Percentiles rank a stretch among this genome's conserved stretches.
Conservation (phyloP, 2,888 invertebrate species). For the Coronaproctus castanopsis region DNA sequence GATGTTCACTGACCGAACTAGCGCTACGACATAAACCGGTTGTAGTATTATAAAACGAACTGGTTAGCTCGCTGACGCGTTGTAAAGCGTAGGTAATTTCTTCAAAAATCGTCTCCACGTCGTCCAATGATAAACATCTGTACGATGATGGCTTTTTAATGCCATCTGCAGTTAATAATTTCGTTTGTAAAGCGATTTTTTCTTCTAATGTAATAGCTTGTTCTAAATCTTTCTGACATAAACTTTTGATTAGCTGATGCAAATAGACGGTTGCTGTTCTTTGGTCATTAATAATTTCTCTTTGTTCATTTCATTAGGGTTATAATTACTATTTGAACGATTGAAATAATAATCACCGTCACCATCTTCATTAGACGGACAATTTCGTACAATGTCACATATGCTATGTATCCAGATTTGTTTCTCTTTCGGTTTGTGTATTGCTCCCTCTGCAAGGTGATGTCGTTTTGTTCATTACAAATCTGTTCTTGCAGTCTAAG, state of each 20-base stretch:
- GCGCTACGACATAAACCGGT: slow-evolving; percentile 70
- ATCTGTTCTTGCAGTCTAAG: slow-evolving; percentile 45
- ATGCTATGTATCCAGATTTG: slow-evolving; percentile 80
- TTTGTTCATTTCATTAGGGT: no score
- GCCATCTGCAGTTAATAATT: slow-evolving; percentile 45
- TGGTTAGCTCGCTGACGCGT: slow-evolving; percentile 56
- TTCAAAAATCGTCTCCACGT: slow-evolving; percentile 61
- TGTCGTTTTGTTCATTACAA: slow-evolving; percentile 58
- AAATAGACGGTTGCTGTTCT: no score
- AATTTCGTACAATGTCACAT: no score
- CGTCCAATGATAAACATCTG: slow-evolving; percentile 48
- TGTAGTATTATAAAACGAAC: slow-evolving; percentile 48
- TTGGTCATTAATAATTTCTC: no score
- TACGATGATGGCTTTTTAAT: slow-evolving; percentile 43
- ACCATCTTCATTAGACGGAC: no score
- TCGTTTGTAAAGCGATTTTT: slow-evolving; percentile 65
- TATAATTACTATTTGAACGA: no score
- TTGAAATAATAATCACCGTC: no score
- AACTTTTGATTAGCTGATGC: no score
- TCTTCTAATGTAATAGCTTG: slow-evolving; percentile 70
- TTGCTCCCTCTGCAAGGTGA: slow-evolving; percentile 76
- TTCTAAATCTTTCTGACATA: slow-evolving; percentile 71
- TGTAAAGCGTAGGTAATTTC: slow-evolving; percentile 50
- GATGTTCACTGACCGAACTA: slow-evolving; percentile 82
- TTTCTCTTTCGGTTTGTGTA: slow-evolving; percentile 69